Conservation (phyloP, 2,797 vertebrate species). For the Phrynocephalus vlangalii region DNA sequence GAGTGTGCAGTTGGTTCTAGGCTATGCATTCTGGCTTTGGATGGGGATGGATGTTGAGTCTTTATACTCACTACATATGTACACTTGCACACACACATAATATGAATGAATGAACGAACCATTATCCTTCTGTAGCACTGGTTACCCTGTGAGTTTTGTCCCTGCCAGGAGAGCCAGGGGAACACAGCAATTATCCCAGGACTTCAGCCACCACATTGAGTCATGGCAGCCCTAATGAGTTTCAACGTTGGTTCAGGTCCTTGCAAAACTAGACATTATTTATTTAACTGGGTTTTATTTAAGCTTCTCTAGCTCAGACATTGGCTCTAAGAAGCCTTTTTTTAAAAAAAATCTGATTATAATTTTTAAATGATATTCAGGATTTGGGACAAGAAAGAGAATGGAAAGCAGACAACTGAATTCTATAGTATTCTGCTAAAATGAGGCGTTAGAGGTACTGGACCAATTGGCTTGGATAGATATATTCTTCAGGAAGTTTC, state of each 20-base stretch:
- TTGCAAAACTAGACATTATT: background rate
- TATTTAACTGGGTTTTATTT: background rate
- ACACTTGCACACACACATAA: too few species aligned
- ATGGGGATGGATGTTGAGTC: too few species aligned
- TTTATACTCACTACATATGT: too few species aligned
- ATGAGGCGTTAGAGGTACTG: conserved; percentile 11
- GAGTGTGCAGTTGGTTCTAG: too few species aligned
- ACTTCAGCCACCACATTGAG: too few species aligned
- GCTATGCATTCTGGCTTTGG: too few species aligned
- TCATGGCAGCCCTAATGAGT: too few species aligned
- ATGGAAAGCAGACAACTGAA: background rate
- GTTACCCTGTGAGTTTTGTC: too few species aligned
- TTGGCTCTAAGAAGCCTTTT: background rate
- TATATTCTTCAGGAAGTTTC: background rate
- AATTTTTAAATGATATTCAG: background rate
- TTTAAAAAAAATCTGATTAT: background rate
- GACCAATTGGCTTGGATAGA: background rate
- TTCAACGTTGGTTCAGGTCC: background rate
- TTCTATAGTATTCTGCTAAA: background rate
- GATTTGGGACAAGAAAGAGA: background rate
- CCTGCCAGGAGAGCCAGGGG: background rate
- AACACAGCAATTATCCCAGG: too few species aligned
- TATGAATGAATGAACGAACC: too few species aligned
- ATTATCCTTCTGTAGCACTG: too few species aligned
- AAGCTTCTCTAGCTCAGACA: background rate